These are phyloP conservation scores for Parazoanthus atlanticus DNA, from an alignment of 92 coral and sea anemone species.

Conservation along the genomic window DNA sequence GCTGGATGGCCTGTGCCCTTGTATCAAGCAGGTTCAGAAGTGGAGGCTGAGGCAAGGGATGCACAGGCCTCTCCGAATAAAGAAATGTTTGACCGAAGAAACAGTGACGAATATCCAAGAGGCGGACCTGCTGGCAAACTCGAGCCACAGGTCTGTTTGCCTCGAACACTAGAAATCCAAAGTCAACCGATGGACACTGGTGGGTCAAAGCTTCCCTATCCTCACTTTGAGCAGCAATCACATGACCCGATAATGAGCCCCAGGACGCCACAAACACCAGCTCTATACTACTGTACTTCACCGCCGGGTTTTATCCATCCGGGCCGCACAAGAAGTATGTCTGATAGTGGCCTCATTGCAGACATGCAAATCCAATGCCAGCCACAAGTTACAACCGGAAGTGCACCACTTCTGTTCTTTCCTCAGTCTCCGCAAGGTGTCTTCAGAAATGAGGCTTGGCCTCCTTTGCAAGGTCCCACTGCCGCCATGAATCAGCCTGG, in stretches of 20 bases:
- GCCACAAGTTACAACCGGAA: conserved; percentile 25
- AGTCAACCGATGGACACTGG: not conserved
- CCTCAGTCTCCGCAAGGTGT: conserved; percentile 26
- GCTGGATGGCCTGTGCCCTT: conserved; percentile 17
- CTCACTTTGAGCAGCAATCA: conserved; percentile 23
- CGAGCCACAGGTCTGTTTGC: conserved; percentile 4
- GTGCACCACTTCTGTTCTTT: conserved; percentile 33
- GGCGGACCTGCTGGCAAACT: not conserved
- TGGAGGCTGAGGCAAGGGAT: not conserved
- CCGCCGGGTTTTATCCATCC: conserved; percentile 14
- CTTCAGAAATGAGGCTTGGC: conserved; percentile 28
- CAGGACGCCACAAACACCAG: conserved; percentile 34
- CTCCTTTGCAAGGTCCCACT: not conserved
- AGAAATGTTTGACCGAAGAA: not conserved
- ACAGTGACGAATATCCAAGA: not conserved
- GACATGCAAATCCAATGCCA: conserved; percentile 2
- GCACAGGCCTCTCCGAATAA: conserved; percentile 1
- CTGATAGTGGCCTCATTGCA: conserved; percentile 13
- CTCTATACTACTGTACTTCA: conserved; percentile 25
- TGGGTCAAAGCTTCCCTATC: conserved; percentile 24
- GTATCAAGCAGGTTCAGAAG: not conserved
- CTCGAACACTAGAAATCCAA: conserved; percentile 16
- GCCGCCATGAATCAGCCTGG: not conserved
- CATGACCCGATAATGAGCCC: conserved; percentile 27
- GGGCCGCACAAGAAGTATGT: conserved; percentile 22